Conservation (phyloP, 2,888 invertebrate species). For the Alitta virens region DNA sequence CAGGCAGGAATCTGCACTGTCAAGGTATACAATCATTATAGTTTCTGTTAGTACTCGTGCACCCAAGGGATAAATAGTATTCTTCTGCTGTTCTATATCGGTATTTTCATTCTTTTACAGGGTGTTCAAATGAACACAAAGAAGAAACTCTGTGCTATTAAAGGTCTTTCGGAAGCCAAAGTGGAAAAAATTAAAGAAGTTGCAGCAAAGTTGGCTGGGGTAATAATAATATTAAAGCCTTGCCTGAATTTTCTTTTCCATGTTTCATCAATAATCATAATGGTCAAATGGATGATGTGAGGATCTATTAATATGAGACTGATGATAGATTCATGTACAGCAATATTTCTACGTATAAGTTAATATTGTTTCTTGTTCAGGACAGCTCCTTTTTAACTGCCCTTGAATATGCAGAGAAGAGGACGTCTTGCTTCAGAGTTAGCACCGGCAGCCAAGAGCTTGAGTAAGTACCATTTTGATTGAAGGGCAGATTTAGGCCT, state of each 20-base stretch:
- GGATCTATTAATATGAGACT: no score
- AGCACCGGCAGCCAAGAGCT: conserved; percentile 64
- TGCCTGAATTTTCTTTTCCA: neutral
- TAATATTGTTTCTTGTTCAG: conserved; percentile 30
- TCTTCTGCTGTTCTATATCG: no score
- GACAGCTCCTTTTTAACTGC: conserved; percentile 72
- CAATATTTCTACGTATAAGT: no score
- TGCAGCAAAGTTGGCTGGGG: conserved; percentile 65
- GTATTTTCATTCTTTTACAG: conserved; percentile 32
- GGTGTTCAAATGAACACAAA: conserved; percentile 78
- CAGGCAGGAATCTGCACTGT: conserved; percentile 76
- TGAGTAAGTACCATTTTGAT: no score
- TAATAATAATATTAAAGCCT: no score
- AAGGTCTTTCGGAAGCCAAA: conserved; percentile 76
- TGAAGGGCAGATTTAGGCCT: no score
- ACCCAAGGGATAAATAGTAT: no score
- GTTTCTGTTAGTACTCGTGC: no score
- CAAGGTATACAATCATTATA: conserved; percentile 56
- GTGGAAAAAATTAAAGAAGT: conserved; percentile 79
- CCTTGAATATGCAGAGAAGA: conserved; percentile 70
- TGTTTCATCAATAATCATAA: no score
- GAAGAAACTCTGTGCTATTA: conserved; percentile 70
- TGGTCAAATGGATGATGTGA: no score
- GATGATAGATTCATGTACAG: no score
- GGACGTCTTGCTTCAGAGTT: conserved; percentile 72